Base-by-base conservation (phyloP, 2,113 vertebrate species). In the Sapayoa aenigma region DNA sequence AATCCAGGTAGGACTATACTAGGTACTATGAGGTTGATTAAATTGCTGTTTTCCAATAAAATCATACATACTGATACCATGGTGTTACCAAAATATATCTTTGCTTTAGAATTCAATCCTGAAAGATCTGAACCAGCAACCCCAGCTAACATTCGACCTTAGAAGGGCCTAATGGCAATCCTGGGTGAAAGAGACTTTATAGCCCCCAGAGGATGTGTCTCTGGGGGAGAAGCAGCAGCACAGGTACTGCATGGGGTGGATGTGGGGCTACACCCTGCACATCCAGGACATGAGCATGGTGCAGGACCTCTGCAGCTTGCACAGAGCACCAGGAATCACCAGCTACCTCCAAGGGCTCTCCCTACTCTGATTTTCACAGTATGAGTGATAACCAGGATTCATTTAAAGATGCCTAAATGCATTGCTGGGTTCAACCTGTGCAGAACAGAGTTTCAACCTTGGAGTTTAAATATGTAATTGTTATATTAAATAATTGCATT, bases 251-350 rank as follows among this genome's bases (percentile, higher is more conserved):
- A 1, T 3, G 3, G 47, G 18, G 14, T 8, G 14, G 13, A 39
- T 4, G 1, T 46, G 20, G 31, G 28, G 20, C 30, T 82, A 55
- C 35, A 59, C 7, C 18, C 50, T 37, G 28, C 60, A 80, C 23
- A 5, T 17, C 8, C 31, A n/a, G 31, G 28, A 33, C 2, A 0
- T 0, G 6, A 7, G n/a, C 24, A 22, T 75, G 66, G 22, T 44
- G 24, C 66, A 79, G 52, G 52, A 59, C 18, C 21, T 71, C 42
- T 68, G 71, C 55, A 74, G 21, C 41, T 71, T 42, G 8, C 31
- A 42, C 30, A 19, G 37, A 23, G 16, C 31, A 56, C 17, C 19
- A 33, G 17, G 5, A 85, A 53, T 24, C 30, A 7, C 24, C 9
- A 7, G 33, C 5, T 60, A 2, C 18, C 18, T 17, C 35, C 52